Conservation (phyloP, 2,797 vertebrate species). For the Luscinia luscinia region DNA sequence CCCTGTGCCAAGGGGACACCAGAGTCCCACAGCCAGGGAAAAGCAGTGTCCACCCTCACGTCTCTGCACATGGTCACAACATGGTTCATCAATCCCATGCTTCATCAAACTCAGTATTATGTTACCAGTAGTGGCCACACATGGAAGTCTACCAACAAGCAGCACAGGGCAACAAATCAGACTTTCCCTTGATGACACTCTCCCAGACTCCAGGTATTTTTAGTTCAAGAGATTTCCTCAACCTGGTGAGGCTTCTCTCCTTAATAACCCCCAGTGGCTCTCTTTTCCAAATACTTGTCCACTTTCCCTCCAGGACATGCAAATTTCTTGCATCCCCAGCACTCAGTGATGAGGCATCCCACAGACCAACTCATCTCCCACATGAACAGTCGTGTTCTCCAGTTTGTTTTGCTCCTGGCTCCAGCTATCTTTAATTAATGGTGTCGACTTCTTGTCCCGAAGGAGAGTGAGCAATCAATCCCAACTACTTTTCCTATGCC, state of each 20-base stretch:
- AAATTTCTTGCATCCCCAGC: conserved; percentile 51
- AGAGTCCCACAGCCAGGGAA: not conserved
- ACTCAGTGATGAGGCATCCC: conserved; percentile 17
- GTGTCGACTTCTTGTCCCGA: not conserved
- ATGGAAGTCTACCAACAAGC: rapidly evolving
- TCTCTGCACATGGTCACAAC: not conserved
- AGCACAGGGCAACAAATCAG: not conserved
- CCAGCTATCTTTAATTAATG: conserved; percentile 49
- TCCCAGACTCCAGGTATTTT: not conserved
- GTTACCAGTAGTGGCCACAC: not conserved
- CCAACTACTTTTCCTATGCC: not conserved
- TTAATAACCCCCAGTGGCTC: conserved; percentile 33
- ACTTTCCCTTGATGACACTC: not conserved
- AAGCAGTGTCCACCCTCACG: not conserved
- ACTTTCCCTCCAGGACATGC: conserved; percentile 56
- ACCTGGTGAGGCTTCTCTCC: not conserved
- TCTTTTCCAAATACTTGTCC: conserved; percentile 29
- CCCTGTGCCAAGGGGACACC: not conserved
- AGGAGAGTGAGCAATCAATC: not conserved
- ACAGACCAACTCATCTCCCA: conserved; percentile 23
- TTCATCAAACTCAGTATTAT: not conserved
- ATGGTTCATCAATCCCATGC: no score
- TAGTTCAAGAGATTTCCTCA: conserved; percentile 2
- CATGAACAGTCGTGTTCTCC: not conserved
- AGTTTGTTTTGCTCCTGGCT: conserved; percentile 51